phyloP scores from a whole-genome alignment of 1,140 invertebrate species.

The Sitobion miscanthi region DNA sequence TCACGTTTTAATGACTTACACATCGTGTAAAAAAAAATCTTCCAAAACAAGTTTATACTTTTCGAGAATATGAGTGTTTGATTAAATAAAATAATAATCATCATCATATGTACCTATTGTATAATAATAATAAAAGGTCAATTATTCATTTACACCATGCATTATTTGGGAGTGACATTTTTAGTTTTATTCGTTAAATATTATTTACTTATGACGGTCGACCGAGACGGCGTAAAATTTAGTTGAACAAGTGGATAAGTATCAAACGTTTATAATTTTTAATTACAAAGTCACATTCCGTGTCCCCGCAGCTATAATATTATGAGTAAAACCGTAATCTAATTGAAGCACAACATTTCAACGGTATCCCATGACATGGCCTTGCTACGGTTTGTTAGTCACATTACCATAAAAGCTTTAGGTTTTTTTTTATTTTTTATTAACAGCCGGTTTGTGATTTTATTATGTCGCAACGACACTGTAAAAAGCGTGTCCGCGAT shows the following conservation, averaged over 20 bases:
- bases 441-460: background rate
- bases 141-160: background rate
- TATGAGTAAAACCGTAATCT: background rate
- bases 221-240: background rate
- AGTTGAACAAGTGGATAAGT: background rate
- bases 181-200: background rate
- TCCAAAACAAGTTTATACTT: background rate
- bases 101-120: background rate
- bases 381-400: background rate
- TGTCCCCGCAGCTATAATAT: background rate
- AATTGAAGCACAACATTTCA: slow-evolving; percentile 23
- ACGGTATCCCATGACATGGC: background rate
- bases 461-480: background rate
- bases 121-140: background rate
- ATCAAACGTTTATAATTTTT: slow-evolving; percentile 15
- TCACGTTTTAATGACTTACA: background rate
- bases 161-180: background rate
- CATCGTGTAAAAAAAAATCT: background rate
- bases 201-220: background rate
- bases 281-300: background rate
- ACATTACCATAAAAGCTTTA: slow-evolving; percentile 32
- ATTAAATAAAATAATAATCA: background rate
- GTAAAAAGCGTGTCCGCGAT: background rate
- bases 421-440: background rate
- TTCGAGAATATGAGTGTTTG: background rate